A percentile compares a stretch with the other conserved stretches of the same genome.
These are phyloP conservation scores for Sepiola atlantica DNA, from an alignment of 2,888 invertebrate species.

Conservation along the genomic window DNA sequence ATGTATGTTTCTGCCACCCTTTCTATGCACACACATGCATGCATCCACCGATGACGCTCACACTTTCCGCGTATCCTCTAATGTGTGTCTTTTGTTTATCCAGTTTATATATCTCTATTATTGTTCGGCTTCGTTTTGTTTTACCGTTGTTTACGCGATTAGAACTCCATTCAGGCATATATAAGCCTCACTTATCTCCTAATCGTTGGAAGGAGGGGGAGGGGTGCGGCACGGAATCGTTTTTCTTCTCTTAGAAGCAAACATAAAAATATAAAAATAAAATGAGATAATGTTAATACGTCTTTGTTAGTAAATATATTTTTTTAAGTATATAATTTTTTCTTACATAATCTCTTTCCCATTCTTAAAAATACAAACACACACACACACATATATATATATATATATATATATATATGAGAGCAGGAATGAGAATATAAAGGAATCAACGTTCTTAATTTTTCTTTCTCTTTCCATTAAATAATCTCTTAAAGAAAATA, in stretches of 20 bases:
- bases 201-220: neutral
- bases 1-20: too few relatives aligned
- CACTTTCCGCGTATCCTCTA: neutral
- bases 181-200: neutral
- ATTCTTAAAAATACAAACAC: neutral
- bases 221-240: too few relatives aligned
- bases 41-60: too few relatives aligned
- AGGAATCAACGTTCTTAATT: neutral
- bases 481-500: neutral
- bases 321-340: neutral
- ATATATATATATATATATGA: fast-evolving
- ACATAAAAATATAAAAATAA: too few relatives aligned
- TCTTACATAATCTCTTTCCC: slow-evolving; percentile 1
- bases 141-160: neutral
- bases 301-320: neutral
- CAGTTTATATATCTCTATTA: neutral
- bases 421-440: neutral
- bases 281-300: neutral
- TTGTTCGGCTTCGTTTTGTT: too few relatives aligned
- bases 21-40: too few relatives aligned
- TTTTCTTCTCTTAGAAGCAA: too few relatives aligned
- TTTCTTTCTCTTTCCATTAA: neutral
- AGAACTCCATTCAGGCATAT: neutral
- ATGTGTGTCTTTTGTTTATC: neutral
- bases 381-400: neutral